A percentile compares a stretch with the other conserved stretches of the same genome.
Evolutionary conservation across 2,113 vertebrate genomes (phyloP).

Genomic region (Sorex araneus): DNA sequence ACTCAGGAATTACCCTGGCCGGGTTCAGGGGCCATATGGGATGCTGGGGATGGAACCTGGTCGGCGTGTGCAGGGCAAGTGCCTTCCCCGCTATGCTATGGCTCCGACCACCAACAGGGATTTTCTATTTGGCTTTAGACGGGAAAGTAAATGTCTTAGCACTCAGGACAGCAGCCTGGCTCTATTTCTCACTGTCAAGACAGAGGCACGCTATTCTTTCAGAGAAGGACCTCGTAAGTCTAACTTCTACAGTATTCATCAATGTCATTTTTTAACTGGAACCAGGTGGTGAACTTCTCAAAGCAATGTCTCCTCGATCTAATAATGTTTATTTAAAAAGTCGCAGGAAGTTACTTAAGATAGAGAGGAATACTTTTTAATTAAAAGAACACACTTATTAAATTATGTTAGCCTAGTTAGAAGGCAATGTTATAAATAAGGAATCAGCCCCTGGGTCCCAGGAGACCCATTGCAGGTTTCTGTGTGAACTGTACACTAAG

Average conservation of each 20-base stretch:
- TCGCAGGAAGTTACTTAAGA: constrained; percentile 36
- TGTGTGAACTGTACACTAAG: too few species aligned
- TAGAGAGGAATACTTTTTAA: background rate
- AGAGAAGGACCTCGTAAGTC: background rate
- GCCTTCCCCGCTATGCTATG: too few species aligned
- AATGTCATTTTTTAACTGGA: background rate
- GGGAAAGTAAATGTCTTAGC: background rate
- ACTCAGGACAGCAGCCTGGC: background rate
- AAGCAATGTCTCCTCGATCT: background rate
- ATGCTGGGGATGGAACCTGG: too few species aligned
- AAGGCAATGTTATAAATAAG: too few species aligned
- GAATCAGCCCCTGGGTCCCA: too few species aligned
- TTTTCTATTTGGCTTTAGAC: constrained; percentile 5
- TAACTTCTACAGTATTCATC: background rate
- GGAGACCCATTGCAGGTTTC: too few species aligned
- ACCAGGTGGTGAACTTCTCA: background rate
- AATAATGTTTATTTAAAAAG: constrained; percentile 33
- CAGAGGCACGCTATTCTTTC: background rate
- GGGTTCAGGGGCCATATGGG: too few species aligned
- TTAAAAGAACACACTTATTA: constrained; percentile 46
- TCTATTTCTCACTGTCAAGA: constrained; percentile 26
- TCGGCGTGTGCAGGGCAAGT: too few species aligned
- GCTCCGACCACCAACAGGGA: too few species aligned
- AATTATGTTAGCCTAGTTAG: background rate
- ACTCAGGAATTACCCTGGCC: too few species aligned